Evolutionary conservation across 2,888 invertebrate genomes (phyloP), one percentile per base, ranked within the genome.

Genomic region (Melanostoma scalare): DNA sequence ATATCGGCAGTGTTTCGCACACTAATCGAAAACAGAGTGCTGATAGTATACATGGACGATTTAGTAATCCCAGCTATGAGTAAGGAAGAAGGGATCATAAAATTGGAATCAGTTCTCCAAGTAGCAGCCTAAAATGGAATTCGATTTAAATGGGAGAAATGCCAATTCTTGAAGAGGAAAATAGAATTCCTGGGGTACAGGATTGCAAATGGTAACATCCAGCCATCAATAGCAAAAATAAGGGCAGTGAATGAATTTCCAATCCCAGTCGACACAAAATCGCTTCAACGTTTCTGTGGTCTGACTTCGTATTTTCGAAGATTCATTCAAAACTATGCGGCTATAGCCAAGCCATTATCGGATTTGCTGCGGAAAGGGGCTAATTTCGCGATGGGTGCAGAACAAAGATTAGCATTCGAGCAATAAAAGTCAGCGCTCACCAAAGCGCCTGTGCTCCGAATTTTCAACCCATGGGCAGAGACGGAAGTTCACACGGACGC

Each of bases 211-310:
- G 40, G 77, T 30, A 40, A 56, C 9, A 72, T 72, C 1, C 50
- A 50, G 1, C 79, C 79, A n/a, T 73, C 73, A 0, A 20, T 9
- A 1, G 67, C 36, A 38, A 79, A 73, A n/a, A 68, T 60, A 0
- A 31, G 9, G 1, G 73, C 78, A 9, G 40, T 72, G 6, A 56
- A 40, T 6, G 42, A 61, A 6, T 78, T 44, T 50, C 72, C 72
- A n/a, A 3, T 71, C 10, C 72, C 78, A 3, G n/a, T 2, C 0
- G 58, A 72, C n/a, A 33, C 44, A 8, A 78, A 78, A 31, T 20
- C 52, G 30, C 44, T 85, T 8, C 77, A 77, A 56, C 68, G 80
- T 35, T 80, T 85, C n/a, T 50, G 74, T 2, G 78, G 74, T 3
- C 9, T 74, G 6, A 69, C 78, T 0, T 77, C 68, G 0, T 68